Evolutionary conservation across 2,113 vertebrate species (phyloP), one percentile per base, ranked within the genome.

Genomic region (Cathartes aura): DNA sequence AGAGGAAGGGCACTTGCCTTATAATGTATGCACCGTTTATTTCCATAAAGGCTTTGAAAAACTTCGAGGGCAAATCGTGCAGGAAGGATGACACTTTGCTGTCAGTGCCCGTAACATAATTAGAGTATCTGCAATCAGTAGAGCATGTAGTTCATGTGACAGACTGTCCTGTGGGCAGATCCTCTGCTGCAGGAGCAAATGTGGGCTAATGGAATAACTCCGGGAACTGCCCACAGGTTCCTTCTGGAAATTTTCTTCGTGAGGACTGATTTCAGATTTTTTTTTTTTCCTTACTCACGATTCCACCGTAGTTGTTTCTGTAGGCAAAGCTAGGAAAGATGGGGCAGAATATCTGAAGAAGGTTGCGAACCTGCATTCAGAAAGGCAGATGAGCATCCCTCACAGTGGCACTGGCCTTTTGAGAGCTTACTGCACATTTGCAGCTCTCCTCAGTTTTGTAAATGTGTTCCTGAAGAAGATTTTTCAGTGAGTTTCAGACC

Each of bases 111-210:
- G 29, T 95, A 87, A 89, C 26, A 2, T 92, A 92, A 93, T 97
- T 71, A 93, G 68, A 72, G 56, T 87, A 95, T 97, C 94, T 1
- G 2, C 90, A 89, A 74, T 90, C 89, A 95, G 64, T 26, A 75
- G 95, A 94, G 64, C 87, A 82, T 94, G 91, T 80, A 94, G 93
- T 94, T 95, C 89, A 58, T 85, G 53, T 93, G 94, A 82, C 91
- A 89, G 83, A 87, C 76, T 94, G 84, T 94, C 86, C 83, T 91
- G 83, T 94, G 81, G 93, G 87, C 81, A 92, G 91, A 94, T 83
- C 36, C 21, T 71, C 56, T 78, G 64, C 94, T 92, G 74, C 55
- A 88, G 73, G 78, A 86, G 55, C 62, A 78, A 94, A 82, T 94
- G 55, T 43, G 53, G 84, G 29, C 66, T 97, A 92, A 97, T 93